These are phyloP conservation scores for Lasiurus borealis DNA, from an alignment of 2,113 vertebrate species.

Conservation along the genomic window DNA sequence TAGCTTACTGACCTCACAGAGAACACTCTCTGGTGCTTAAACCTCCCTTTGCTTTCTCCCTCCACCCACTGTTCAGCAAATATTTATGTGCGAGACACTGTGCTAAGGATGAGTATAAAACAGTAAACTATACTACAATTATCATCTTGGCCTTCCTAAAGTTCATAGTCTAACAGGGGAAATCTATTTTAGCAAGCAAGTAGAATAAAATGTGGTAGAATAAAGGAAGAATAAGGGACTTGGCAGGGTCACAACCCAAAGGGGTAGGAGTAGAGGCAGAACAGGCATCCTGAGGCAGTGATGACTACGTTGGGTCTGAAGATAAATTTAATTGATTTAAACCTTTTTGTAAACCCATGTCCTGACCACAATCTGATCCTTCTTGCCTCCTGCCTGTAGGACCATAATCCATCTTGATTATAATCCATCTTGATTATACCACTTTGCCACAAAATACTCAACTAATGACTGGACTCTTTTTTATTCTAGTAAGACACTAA, in stretches of 20 bases:
- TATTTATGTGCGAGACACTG: background rate
- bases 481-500: background rate
- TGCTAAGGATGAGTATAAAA: background rate
- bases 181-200: background rate
- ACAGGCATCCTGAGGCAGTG: background rate
- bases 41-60: background rate
- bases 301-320: background rate
- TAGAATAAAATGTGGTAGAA: conserved; percentile 7
- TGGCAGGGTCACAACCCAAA: background rate
- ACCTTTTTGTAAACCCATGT: background rate
- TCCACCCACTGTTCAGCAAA: background rate
- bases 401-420: conserved; percentile 69
- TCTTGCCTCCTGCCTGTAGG: conserved; percentile 34
- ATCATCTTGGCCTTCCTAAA: background rate
- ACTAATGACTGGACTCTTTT: conserved; percentile 43
- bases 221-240: background rate
- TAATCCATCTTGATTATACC: conserved; percentile 69
- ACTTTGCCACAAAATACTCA: conserved; percentile 62
- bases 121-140: background rate
- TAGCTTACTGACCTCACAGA: background rate
- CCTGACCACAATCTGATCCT: conserved; percentile 64
- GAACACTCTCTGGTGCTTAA: background rate
- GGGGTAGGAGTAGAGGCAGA: background rate
- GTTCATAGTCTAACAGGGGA: background rate
- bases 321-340: conserved; percentile 59